These are phyloP conservation scores for Spodoptera frugiperda DNA, from an alignment of 1,140 invertebrate species.

Conservation along the genomic window DNA sequence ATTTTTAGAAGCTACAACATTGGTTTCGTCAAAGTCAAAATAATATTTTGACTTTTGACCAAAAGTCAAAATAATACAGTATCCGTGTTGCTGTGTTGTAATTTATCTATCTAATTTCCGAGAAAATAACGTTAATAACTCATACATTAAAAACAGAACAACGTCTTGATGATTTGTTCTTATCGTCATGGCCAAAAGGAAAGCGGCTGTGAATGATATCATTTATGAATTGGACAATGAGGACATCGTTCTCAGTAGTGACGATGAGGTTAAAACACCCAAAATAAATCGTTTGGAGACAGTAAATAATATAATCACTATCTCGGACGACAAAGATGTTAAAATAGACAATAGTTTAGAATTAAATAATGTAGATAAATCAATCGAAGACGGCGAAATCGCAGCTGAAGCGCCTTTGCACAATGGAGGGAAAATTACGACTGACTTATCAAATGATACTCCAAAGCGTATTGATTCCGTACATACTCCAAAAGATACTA, in stretches of 20 bases:
- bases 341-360: slow-evolving; percentile 52
- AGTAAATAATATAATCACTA: slow-evolving; percentile 37
- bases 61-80: slow-evolving; percentile 14
- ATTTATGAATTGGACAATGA: slow-evolving; percentile 84
- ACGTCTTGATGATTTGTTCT: slow-evolving; percentile 20
- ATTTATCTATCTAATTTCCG: not conserved
- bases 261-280: slow-evolving; percentile 72
- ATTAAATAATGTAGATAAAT: slow-evolving; percentile 28
- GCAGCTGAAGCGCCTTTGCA: slow-evolving; percentile 44
- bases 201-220: slow-evolving; percentile 77
- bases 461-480: not conserved
- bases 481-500: not conserved
- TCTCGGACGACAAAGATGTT: slow-evolving; percentile 50
- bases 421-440: slow-evolving; percentile 79
- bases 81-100: slow-evolving; percentile 33
- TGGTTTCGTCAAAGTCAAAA: no score
- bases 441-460: not conserved
- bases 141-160: not conserved
- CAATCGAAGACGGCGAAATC: slow-evolving; percentile 52
- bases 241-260: slow-evolving; percentile 78
- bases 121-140: not conserved
- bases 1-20: no score
- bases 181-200: slow-evolving; percentile 76
- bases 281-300: slow-evolving; percentile 67
- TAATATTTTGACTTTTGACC: no score